Evolutionary conservation across 2,888 invertebrate genomes (phyloP).

Genomic region (Myathropa florea): DNA sequence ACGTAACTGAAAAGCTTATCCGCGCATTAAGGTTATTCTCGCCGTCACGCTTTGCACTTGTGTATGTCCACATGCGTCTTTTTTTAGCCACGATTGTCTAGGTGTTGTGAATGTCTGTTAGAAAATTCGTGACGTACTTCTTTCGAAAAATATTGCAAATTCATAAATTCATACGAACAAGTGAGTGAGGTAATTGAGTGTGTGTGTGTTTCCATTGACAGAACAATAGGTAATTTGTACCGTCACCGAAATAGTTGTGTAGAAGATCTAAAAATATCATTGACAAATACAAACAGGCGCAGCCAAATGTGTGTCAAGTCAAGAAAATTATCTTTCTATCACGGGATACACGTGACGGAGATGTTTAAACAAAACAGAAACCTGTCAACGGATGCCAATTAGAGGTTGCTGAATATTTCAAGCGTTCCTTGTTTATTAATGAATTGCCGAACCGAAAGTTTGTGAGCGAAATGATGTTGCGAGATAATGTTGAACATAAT

Average conservation of each 20-base stretch:
- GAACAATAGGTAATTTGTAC: neutral
- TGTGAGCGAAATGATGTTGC: neutral
- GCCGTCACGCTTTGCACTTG: conserved; percentile 26
- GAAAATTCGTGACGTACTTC: neutral
- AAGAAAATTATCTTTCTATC: conserved; percentile 34
- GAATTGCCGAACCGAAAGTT: neutral
- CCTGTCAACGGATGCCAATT: conserved; percentile 26
- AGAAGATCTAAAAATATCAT: conserved; percentile 3
- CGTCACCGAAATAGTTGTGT: neutral
- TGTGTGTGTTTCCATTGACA: neutral
- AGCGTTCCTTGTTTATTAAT: neutral
- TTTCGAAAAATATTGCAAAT: neutral
- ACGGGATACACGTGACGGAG: conserved; percentile 34
- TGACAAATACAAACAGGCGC: conserved; percentile 3
- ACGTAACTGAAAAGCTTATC: conserved; percentile 16
- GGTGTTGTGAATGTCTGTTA: no score
- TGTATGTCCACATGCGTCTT: neutral
- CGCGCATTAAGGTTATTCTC: conserved; percentile 28
- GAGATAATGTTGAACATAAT: neutral
- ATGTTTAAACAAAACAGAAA: neutral
- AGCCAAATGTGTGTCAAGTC: conserved; percentile 63
- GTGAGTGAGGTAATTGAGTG: neutral
- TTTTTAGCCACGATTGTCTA: neutral
- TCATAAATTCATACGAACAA: neutral
- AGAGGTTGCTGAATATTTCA: neutral